Evolutionary conservation across 2,113 vertebrate genomes (phyloP), one percentile per base, ranked within the genome.

Genomic region (Eudyptes chrysolophus): DNA sequence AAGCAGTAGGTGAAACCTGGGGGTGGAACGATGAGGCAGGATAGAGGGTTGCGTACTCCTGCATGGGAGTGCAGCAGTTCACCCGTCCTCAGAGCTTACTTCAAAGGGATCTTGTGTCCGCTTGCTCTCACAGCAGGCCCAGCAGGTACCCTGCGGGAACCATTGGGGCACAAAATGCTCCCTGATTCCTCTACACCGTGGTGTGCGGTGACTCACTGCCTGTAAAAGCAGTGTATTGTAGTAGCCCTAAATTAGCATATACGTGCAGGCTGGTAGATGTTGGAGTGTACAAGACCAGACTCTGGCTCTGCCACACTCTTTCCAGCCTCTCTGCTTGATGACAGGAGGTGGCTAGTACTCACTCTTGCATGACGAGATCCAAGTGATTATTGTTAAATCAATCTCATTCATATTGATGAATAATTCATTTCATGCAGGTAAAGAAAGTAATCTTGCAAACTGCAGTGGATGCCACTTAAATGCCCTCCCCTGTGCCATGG

Each of bases 1-100:
- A 44, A 54, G 57, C 40, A 38, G 65, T 4, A 52, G 61, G 49
- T 72, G 84, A 90, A 83, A 85, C 36, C 34, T 57, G 62, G 15
- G 49, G 58, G 83, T 25, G 77, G 92, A 94, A 64, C 66, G 89
- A 74, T 36, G 81, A 93, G 81, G 69, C 70, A 79, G 24, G 19
- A 84, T 40, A 55, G 64, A 86, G 25, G 40, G 32, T 5, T 91
- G 80, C 79, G 32, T n/a, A 66, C 16, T 62, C 19, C 38, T 49
- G 38, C 4, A 0, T 61, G 77, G 69, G 26, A 85, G 22, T 1
- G 0, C n/a, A 92, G 58, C 29, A 25, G 52, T 34, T 79, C 54
- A 46, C 34, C 27, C 29, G 13, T 27, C 26, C 38, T 34, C 26
- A 40, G 69, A 84, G 38, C 10, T 70, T 11, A 3, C 29, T 79